Evolutionary conservation across 92 coral and sea anemone genomes (phyloP).

Genomic region (Epizoanthus ramosus): DNA sequence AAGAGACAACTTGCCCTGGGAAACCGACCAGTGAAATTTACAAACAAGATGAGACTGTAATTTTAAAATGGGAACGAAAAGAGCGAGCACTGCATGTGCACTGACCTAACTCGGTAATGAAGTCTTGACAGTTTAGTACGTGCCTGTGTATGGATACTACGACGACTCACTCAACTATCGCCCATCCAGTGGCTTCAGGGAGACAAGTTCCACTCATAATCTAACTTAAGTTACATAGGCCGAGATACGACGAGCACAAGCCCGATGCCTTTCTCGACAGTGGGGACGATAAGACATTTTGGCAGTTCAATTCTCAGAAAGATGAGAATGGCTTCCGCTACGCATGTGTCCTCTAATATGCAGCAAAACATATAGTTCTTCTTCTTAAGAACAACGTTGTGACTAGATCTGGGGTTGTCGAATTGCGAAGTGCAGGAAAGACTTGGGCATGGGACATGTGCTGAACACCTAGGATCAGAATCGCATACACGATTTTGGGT

Average conservation of each 20-base stretch:
- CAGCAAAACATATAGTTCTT: constrained; percentile 42
- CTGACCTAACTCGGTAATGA: constrained; percentile 45
- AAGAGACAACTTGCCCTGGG: not conserved
- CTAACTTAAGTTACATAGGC: constrained; percentile 10
- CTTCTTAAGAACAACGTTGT: constrained; percentile 48
- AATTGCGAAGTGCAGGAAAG: constrained; percentile 37
- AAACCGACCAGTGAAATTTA: not conserved
- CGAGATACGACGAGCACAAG: constrained; percentile 23
- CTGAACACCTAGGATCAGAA: constrained; percentile 46
- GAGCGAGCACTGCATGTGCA: too few relatives aligned
- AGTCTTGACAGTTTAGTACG: constrained; percentile 34
- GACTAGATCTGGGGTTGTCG: constrained; percentile 37
- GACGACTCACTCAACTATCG: too few relatives aligned
- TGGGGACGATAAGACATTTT: constrained; percentile 25
- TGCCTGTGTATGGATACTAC: constrained; percentile 60
- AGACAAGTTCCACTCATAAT: not conserved
- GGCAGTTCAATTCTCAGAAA: constrained; percentile 31
- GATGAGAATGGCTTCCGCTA: constrained; percentile 37
- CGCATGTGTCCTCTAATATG: constrained; percentile 48
- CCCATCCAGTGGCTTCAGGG: too few relatives aligned
- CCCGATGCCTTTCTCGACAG: too few relatives aligned
- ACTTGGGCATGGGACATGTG: constrained; percentile 61
- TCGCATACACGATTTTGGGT: constrained; percentile 45
- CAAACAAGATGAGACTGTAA: too few relatives aligned
- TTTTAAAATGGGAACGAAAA: not conserved